Base-by-base conservation (phyloP, 2,797 vertebrate genomes). In the Tauraco hartlaubi region DNA sequence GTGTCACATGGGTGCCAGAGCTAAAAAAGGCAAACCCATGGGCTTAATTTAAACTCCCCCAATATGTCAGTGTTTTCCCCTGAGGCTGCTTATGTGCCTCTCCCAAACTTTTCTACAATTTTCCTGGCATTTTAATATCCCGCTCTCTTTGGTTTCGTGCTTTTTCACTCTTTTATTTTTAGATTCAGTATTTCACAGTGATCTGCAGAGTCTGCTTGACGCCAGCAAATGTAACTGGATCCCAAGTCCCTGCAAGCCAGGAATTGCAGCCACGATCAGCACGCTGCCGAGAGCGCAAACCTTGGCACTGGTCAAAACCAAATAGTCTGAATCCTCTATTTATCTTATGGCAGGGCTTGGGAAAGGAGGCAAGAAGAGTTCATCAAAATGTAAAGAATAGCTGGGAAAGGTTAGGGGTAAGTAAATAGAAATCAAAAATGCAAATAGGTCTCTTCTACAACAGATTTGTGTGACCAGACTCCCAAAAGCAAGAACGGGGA, bases 221-320 rank as follows among this genome's bases (percentile, higher is more conserved):
- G 98, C 98, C 98, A 98, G 92, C 94, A 85, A 92, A 85, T 98
- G 98, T 98, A 99, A 99, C 98, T 94, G 97, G 98, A 99, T 94
- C 96, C 97, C 75, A 31, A 88, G 97, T 85, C 95, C 96, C 97
- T 67, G 96, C 97, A 17, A 97, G 95, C 54, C 95, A 97, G 98
- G 97, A 98, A 98, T 97, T 92, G 97, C 97, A 91, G 97, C 96
- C 95, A 92, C 14, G 80, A 63, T 64, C 86, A 88, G 96, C 88
- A 90, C 4, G 89, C 93, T 94, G 81, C 94, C 15, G 26, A 52
- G 84, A 92, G 82, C 68, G 5, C 91, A 92, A 73, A 75, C 44
- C 81, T 85, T 41, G 89, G 93, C 85, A 41, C 76, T 9, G 78
- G 22, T 31, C 75, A 90, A 29, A 91, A 72, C 64, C 71, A 83